phyloP scores from a whole-genome alignment of 35 echinoderm and acorn worm species.

The Apostichopus californicus region DNA sequence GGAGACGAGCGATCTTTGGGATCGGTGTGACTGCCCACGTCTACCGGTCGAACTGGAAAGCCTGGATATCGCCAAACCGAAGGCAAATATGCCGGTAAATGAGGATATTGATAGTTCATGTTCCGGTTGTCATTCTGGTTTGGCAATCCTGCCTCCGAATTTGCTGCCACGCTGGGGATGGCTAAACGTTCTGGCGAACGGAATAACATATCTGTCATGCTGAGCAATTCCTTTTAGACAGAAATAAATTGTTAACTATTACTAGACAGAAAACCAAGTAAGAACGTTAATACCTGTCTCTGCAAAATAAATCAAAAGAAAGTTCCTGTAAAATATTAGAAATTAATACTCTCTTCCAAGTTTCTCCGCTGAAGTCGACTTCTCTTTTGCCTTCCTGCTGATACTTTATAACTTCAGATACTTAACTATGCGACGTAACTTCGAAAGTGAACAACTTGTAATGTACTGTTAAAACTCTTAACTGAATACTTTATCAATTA shows the following conservation, averaged over 20 bases:
- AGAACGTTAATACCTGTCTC: background rate
- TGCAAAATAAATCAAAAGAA: background rate
- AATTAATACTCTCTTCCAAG: background rate
- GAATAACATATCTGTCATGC: slow-evolving; percentile 59
- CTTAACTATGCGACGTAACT: background rate
- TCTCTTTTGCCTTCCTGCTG: background rate
- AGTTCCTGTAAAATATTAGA: background rate
- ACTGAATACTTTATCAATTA: slow-evolving; percentile 55
- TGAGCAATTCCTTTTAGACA: background rate
- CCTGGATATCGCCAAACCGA: slow-evolving; percentile 35
- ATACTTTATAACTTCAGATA: background rate
- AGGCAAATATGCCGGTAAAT: slow-evolving; percentile 42
- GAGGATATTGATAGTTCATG: slow-evolving; percentile 29
- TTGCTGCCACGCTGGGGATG: slow-evolving; percentile 40
- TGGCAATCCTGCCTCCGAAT: slow-evolving; percentile 14
- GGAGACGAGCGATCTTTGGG: background rate
- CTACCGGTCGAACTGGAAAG: background rate
- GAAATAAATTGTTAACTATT: background rate
- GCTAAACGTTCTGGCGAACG: slow-evolving; percentile 53
- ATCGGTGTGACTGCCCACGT: background rate
- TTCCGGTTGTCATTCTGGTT: background rate
- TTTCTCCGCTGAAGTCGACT: background rate
- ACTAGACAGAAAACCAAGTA: background rate
- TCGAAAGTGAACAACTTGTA: slow-evolving; percentile 23
- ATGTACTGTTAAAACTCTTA: background rate